Evolutionary conservation across 1,140 invertebrate genomes (phyloP).

Genomic region (Saxidomus purpurata): DNA sequence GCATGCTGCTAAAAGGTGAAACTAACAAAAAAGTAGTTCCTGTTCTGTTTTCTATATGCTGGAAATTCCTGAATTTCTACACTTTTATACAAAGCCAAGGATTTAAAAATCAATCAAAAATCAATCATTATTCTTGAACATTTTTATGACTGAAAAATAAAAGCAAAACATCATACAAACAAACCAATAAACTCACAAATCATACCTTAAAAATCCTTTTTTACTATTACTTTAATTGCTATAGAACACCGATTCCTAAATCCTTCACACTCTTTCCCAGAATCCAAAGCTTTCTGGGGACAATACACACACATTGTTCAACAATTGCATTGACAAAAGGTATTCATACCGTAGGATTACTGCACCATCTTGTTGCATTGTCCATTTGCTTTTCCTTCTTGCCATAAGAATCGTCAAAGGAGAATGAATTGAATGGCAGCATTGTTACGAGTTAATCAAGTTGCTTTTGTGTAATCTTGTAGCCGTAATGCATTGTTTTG

Average conservation of each 20-base stretch:
- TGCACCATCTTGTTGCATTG: constrained; percentile 57
- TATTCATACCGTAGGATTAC: constrained; percentile 11
- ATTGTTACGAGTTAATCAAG: constrained; percentile 55
- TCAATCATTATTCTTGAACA: too few relatives aligned
- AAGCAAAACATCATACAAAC: too few relatives aligned
- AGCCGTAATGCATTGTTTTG: constrained; percentile 6
- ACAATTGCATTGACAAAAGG: neutral
- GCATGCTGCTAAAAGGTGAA: too few relatives aligned
- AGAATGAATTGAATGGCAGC: constrained; percentile 5
- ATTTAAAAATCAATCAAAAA: too few relatives aligned
- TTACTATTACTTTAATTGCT: neutral
- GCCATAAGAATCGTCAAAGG: neutral
- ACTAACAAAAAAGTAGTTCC: too few relatives aligned
- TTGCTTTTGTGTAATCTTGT: constrained; percentile 23
- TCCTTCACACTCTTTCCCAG: neutral
- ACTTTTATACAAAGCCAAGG: too few relatives aligned
- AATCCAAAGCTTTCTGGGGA: neutral
- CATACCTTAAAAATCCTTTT: neutral
- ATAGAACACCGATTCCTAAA: neutral
- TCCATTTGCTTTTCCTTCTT: neutral
- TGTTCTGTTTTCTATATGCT: too few relatives aligned
- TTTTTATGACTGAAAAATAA: too few relatives aligned
- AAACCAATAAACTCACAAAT: too few relatives aligned
- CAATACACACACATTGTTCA: neutral
- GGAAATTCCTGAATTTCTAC: too few relatives aligned